Base-by-base conservation (phyloP, 2,113 vertebrate species). In the Pungitius pungitius region DNA sequence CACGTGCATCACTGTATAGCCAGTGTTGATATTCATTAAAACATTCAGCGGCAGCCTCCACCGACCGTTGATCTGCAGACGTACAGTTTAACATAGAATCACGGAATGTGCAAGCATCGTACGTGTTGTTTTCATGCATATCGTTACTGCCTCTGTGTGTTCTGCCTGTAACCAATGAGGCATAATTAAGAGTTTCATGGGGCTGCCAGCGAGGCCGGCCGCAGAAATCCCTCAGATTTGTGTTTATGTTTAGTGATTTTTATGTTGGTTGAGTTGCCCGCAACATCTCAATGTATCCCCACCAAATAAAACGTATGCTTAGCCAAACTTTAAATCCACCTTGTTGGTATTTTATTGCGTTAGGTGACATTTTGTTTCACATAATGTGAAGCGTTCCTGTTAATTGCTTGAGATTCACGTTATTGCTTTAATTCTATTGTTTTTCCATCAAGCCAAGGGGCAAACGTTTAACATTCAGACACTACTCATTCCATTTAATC, bases 281-380 rank as follows among this genome's bases (percentile, higher is more conserved):
- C 69, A 67, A n/a, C 59, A 54, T 47, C 6, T 79, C 72, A 57
- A 65, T 77, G 75, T 72, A 81, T 86, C 58, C 78, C 64, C 42
- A 62, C 64, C 78, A 82, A 92, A 92, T 89, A 86, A 90, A 91
- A 87, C 63, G 57, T 51, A 58, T 87, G 86, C 88, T 89, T 88
- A 84, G 82, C 66, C 79, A 77, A 27, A 35, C 18, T 58, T 22
- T 56, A 18, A 37, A 39, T 70, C 7, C 22, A 9, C 13, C 39
- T 61, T 58, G 8, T 52, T 63, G 40, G 60, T 33, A 27, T 65
- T 43, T 49, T 68, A 52, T 8, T 59, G 22, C 26, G 51, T 26
- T 54, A 26, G n/a, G 12, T 54, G 26, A 18, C n/a, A 22, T 60
- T 55, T 42, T 68, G 43, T 10, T 58, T 52, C 30, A n/a, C 26